Percentiles rank a stretch among this genome's conserved stretches.
These are phyloP conservation scores for Drosophila borborema DNA, from an alignment of 2,888 invertebrate genomes.

Conservation along the genomic window DNA sequence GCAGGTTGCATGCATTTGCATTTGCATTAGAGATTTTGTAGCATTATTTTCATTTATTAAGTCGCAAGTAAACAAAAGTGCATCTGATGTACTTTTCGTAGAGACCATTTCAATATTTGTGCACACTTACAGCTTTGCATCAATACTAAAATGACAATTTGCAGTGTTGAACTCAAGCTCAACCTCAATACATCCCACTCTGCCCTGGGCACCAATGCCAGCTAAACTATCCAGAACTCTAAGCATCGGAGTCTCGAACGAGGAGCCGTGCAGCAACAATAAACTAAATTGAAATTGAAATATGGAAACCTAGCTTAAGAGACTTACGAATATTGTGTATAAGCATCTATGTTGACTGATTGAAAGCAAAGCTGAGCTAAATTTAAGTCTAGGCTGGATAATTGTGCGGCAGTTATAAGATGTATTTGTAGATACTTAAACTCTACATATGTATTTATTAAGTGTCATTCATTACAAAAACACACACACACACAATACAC, in stretches of 20 bases:
- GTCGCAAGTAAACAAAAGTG: conserved; percentile 10
- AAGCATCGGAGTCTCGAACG: conserved; percentile 16
- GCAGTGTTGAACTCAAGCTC: conserved; percentile 23
- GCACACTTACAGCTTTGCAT: conserved; percentile 66
- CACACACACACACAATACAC: neutral
- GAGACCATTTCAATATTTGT: conserved; percentile 29
- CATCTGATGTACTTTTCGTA: conserved; percentile 20
- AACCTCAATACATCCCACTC: conserved; percentile 30
- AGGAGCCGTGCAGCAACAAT: conserved; percentile 1
- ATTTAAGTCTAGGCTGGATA: conserved; percentile 38
- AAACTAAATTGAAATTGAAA: conserved; percentile 11
- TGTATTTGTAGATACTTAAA: neutral
- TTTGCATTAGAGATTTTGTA: conserved; percentile 14
- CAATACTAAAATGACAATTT: conserved; percentile 52
- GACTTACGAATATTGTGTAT: conserved; percentile 25
- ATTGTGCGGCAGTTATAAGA: neutral
- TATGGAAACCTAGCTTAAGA: conserved; percentile 23
- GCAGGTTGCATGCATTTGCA: conserved; percentile 38
- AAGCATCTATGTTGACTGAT: conserved; percentile 64
- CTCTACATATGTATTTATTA: neutral
- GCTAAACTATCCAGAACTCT: conserved; percentile 34
- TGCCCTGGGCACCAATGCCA: conserved; percentile 25
- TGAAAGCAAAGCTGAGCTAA: conserved; percentile 70
- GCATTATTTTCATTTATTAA: conserved; percentile 19
- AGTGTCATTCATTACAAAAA: neutral